Evolutionary conservation across 2,888 invertebrate genomes (phyloP), one percentile per base, ranked within the genome.

Genomic region (Ecliptopera silaceata): DNA sequence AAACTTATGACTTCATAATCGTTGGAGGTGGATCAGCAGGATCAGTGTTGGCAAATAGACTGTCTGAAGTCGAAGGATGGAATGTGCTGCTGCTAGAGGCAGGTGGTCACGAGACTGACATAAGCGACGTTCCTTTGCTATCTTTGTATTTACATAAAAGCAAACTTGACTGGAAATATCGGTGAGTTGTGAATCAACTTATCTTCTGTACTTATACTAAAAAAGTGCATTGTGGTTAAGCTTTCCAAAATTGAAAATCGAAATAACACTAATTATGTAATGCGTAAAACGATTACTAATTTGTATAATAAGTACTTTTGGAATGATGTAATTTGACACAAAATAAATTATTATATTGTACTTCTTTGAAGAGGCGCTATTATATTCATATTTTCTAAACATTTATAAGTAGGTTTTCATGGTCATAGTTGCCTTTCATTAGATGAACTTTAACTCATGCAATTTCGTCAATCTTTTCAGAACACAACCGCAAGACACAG

Each of bases 141-240:
- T 97, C 97, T 38, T 80, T 97, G 42, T 97, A 96, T 81, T 91
- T 97, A 72, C 97, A 97, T 82, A 96, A 97, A 73, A 97, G 97
- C 79, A 96, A 96, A 90, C 80, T 97, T 72, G 97, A 97, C 82
- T 97, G 97, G 97, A 96, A 96, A 72, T 97, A 97, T 85, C 93
- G 95, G 94, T 95, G 77, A 77, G 79, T 69, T 43, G 43, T 43
- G 42, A 10, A 34, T 20, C 29, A 26, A n/a, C 10, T 31, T 29
- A 32, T 12, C 4, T 32, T 15, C 15, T 26, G 13, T 36, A 13
- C 18, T 31, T 1, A 38, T 20, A n/a, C 39, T 39, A 47, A 32
- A 31, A 15, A 36, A 46, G 26, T 12, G 3, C 11, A 26, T 39
- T 34, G 29, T 34, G 44, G 15, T 10, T 54, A 45, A 50, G 15